Evolutionary conservation across 53 echinoderm and acorn worm species (phyloP), one percentile per base, ranked within the genome.

Genomic region (Temnopleurus reevesii): DNA sequence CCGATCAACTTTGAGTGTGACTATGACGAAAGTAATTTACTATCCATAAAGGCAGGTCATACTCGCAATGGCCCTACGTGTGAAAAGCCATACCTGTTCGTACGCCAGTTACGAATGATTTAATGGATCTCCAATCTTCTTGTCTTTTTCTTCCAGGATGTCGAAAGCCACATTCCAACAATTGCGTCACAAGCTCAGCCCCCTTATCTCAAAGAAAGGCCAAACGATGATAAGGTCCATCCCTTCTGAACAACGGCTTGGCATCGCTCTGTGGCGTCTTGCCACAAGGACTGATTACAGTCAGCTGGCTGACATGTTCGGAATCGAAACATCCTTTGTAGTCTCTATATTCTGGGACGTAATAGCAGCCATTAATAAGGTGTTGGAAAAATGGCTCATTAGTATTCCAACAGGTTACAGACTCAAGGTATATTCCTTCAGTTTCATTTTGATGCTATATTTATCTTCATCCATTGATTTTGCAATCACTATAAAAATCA

Each of bases 251-350:
- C 92, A 92, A 35, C 76, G 90, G 8, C 77, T 92, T 59, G 92
- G 90, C 12, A 90, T 92, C 4, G 86, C 92, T 12, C 56, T 92
- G 18, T 92, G 92, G 92, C 76, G 90, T 28, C 90, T 92, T 18
- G 90, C 92, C 33, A 90, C 90, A 31, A 90, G 90, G 27, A 86
- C 77, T 79, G 92, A 80, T 5, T 92, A 92, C 45, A 59, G 80
- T 21, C 46, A 77, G 29, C 61, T 92, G 24, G 90, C 84, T 5
- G 86, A 61, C 15, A 55, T 92, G 46, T 92, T 92, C 79, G 92
- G 90, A 41, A 90, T 92, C 54, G 92, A 90, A 12, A 85, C 19
- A 31, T 92, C 92, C 19, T 77, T 90, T 28, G 92, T 92, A 43
- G 76, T 77, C 53, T 49, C 46, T 12, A 92, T 92, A 41, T 55